A percentile compares a stretch with the other conserved stretches of the same genome.
Evolutionary conservation across 92 coral and sea anemone genomes (phyloP).

Genomic region (Epizoanthus stellaris): DNA sequence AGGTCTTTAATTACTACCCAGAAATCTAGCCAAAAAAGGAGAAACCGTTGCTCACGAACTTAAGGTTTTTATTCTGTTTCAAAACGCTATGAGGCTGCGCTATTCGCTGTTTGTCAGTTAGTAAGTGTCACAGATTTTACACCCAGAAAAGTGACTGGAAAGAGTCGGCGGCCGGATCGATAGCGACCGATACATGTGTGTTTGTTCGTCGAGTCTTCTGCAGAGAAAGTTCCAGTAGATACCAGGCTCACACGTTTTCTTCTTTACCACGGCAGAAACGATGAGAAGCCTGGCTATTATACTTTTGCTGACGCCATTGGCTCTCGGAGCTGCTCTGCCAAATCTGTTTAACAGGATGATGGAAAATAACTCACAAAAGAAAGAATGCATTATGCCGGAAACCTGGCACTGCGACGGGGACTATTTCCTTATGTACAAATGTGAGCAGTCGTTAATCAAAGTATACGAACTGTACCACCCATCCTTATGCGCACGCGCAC

Average conservation of each 20-base stretch:
- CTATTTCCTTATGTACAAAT: slow-evolving; percentile 23
- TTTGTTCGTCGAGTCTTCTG: slow-evolving; percentile 26
- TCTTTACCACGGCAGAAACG: background rate
- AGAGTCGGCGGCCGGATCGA: too few relatives aligned
- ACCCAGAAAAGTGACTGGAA: too few relatives aligned
- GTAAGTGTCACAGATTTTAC: too few relatives aligned
- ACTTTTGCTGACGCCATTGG: slow-evolving; percentile 8
- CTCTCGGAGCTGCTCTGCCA: background rate
- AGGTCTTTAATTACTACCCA: too few relatives aligned
- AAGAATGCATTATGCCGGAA: background rate
- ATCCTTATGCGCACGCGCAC: background rate
- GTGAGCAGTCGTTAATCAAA: slow-evolving; percentile 10
- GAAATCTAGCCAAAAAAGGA: too few relatives aligned
- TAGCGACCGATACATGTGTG: background rate
- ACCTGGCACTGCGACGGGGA: slow-evolving; percentile 35
- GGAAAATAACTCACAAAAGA: background rate
- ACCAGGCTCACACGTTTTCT: background rate
- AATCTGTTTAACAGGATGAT: background rate
- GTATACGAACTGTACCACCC: slow-evolving; percentile 21
- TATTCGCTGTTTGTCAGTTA: too few relatives aligned
- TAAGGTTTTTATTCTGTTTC: too few relatives aligned
- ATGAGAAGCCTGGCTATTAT: background rate
- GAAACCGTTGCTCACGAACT: too few relatives aligned
- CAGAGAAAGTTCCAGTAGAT: background rate
- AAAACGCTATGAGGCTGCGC: too few relatives aligned